Evolutionary conservation across 2,888 invertebrate species (phyloP).

Genomic region (Leptothorax acervorum): DNA sequence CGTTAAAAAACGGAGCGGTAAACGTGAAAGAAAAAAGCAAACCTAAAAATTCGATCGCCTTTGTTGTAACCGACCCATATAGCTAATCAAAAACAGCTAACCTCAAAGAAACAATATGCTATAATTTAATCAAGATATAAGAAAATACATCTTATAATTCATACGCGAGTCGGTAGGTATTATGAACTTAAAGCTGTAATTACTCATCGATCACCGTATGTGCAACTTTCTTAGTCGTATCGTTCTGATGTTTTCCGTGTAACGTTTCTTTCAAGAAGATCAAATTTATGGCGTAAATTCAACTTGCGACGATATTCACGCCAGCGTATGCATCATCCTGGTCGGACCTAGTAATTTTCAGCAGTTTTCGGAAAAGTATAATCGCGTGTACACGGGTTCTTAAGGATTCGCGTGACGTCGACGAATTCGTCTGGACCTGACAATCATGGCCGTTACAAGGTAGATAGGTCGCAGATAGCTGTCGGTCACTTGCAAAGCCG

Average conservation of each 20-base stretch:
- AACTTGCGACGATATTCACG: constrained; percentile 17
- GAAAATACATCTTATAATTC: not conserved
- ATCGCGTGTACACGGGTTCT: constrained; percentile 62
- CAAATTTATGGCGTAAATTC: constrained; percentile 9
- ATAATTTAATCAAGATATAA: not conserved
- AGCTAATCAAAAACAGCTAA: not conserved
- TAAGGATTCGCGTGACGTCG: constrained; percentile 74
- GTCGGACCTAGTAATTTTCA: constrained; percentile 57
- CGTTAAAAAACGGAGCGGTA: constrained; percentile 29
- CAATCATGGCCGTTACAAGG: constrained; percentile 61
- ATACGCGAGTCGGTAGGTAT: not conserved
- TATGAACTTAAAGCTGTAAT: not conserved
- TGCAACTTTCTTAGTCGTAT: not conserved
- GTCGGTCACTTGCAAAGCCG: constrained; percentile 52
- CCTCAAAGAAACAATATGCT: not conserved
- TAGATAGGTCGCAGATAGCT: constrained; percentile 68
- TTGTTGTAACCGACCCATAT: not conserved
- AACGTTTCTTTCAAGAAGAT: not conserved
- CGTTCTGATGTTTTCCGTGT: not conserved
- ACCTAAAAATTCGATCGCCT: constrained; percentile 12
- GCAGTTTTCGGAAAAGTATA: constrained; percentile 35
- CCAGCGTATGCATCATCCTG: constrained; percentile 9
- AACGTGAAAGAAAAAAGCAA: constrained; percentile 5
- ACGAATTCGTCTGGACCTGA: constrained; percentile 74
- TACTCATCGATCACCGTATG: not conserved